Evolutionary conservation across 2,888 invertebrate genomes (phyloP), one percentile per base, ranked within the genome.

Genomic region (Tetragonisca angustula): DNA sequence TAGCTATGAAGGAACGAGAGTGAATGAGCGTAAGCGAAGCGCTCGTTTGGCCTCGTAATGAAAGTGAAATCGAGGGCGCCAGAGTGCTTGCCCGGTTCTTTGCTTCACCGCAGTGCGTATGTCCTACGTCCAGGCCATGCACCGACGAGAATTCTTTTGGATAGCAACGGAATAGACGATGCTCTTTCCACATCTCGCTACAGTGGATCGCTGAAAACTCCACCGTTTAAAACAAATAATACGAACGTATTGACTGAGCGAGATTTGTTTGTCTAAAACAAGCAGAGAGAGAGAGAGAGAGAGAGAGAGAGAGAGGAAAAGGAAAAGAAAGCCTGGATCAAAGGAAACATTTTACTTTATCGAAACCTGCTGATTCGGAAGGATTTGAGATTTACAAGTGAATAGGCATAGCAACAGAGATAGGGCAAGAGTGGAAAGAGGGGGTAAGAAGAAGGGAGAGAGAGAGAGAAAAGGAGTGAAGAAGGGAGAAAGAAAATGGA

Each of bases 21-120:
- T 91, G 92, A 93, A 92, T 92, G 93, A 92, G 92, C 91, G 92
- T 90, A 91, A 92, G 90, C 89, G 90, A 92, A 92, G 91, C 91
- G 91, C 87, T 88, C 79, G 83, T 87, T 85, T 90, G 92, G 91
- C 92, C 93, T 93, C 92, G 91, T 91, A 92, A 93, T 93, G 93
- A 93, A 93, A 93, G 93, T 93, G 93, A 93, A 93, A 93, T 93
- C 93, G 93, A 93, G 93, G 93, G 93, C 93, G 92, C 90, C 91
- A 73, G 88, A 89, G 89, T 85, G 85, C 86, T 84, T 83, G 88
- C 82, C 81, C 68, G 88, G 72, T 62, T 81, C 72, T 81, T 50
- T 79, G 73, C 75, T 83, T 83, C 80, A 79, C 75, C 77, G 79
- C 72, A 71, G 86, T 83, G 76, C 61, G 43, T 17, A 76, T 81